Evolutionary conservation across 2,888 invertebrate genomes (phyloP).

Genomic region (Chrysina gloriosa): DNA sequence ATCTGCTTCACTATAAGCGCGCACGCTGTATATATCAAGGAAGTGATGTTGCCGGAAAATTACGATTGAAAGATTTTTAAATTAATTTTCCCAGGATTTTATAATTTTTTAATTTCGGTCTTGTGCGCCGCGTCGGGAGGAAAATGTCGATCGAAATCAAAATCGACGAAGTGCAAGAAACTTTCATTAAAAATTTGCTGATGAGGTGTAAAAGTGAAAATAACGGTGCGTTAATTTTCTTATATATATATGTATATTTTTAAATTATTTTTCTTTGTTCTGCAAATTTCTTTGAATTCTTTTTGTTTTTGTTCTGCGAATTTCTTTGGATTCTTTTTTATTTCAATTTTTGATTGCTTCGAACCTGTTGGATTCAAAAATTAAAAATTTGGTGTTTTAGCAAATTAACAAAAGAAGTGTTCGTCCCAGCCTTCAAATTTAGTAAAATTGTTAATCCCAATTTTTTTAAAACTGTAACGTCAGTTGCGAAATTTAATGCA

Average conservation of each 20-base stretch:
- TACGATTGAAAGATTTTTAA: background rate
- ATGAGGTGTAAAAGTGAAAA: conserved; percentile 56
- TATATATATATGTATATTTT: background rate
- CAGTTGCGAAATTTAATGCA: no score
- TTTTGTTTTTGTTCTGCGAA: no score
- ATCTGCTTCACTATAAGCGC: no score
- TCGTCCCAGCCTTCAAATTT: no score
- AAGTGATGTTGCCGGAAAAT: background rate
- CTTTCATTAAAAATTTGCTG: conserved; percentile 58
- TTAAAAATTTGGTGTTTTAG: no score
- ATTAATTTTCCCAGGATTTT: background rate
- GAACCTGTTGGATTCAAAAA: background rate
- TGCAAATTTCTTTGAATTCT: no score
- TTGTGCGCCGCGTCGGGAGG: background rate
- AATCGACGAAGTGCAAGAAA: conserved; percentile 55
- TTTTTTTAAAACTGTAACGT: no score
- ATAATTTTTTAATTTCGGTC: background rate
- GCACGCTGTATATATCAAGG: no score
- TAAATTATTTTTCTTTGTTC: no score
- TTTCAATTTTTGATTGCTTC: background rate
- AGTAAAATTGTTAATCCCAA: no score
- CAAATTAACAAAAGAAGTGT: no score
- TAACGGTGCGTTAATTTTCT: conserved; percentile 53
- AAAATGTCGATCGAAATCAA: conserved; percentile 45
- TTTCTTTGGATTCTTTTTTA: no score